Evolutionary conservation across 2,113 vertebrate genomes (phyloP).

Genomic region (Euleptes europaea): DNA sequence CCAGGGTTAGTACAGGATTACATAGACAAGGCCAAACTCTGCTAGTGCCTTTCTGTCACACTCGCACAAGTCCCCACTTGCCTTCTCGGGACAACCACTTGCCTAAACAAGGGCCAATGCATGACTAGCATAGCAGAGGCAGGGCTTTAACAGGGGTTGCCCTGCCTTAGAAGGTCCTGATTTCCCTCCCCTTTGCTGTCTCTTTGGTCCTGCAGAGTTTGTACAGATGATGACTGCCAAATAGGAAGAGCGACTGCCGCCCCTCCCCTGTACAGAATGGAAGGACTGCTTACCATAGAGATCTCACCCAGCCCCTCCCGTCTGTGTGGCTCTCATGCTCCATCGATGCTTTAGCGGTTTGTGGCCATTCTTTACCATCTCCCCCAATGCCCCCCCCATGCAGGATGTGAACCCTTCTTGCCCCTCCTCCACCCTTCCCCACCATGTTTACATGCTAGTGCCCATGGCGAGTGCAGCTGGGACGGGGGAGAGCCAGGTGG

Average conservation of each 20-base stretch:
- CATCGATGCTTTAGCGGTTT: slow-evolving; percentile 1
- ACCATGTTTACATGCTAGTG: background rate
- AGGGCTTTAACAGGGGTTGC: background rate
- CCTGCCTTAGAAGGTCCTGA: background rate
- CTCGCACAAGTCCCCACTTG: background rate
- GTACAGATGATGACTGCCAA: slow-evolving; percentile 74
- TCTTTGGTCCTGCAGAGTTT: slow-evolving; percentile 47
- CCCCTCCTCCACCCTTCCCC: background rate
- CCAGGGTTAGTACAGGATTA: background rate
- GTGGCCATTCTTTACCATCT: background rate
- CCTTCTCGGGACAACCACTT: background rate
- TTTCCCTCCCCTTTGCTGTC: background rate
- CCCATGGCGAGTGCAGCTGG: background rate
- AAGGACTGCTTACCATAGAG: slow-evolving; percentile 3
- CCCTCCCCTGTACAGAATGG: background rate
- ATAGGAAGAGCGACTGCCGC: background rate
- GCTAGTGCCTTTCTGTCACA: background rate
- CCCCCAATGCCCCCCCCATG: background rate
- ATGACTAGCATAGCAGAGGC: too few relatives aligned
- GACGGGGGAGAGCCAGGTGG: background rate
- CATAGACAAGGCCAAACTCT: background rate
- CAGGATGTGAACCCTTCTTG: too few relatives aligned
- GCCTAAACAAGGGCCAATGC: background rate
- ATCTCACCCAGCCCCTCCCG: background rate
- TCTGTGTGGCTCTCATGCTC: background rate